Percentiles rank a stretch among this genome's conserved stretches.
phyloP scores from a whole-genome alignment of 1,140 invertebrate species.

The Scaptodrosophila lebanonensis region DNA sequence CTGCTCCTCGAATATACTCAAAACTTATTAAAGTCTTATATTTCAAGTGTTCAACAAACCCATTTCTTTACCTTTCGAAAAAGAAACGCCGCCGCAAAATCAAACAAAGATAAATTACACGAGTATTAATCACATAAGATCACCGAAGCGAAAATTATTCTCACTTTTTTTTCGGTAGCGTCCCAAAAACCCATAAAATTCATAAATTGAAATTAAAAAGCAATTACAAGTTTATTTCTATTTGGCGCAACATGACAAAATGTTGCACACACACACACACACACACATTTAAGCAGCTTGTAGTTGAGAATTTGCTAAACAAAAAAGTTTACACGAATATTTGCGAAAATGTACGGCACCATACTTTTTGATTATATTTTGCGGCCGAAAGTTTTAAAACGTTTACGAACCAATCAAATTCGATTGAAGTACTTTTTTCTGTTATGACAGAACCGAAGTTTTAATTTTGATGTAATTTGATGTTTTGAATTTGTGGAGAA shows the following conservation, averaged over 20 bases:
- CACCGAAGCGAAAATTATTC: conserved; percentile 7
- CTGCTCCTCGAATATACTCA: too few species aligned
- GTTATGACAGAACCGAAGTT: too few species aligned
- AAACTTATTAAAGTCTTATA: too few species aligned
- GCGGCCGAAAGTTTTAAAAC: conserved; percentile 4
- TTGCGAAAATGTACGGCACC: conserved; percentile 36
- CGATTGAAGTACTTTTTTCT: too few species aligned
- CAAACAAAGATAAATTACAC: too few species aligned
- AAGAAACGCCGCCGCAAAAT: too few species aligned
- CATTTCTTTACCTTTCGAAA: too few species aligned
- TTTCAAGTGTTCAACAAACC: too few species aligned
- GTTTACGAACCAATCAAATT: conserved; percentile 54
- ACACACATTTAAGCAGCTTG: conserved; percentile 23
- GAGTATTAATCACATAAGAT: too few species aligned
- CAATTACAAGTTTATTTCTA: conserved; percentile 32
- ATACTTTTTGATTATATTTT: conserved; percentile 36
- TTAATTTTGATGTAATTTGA: too few species aligned
- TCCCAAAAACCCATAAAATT: conserved; percentile 14
- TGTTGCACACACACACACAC: too few species aligned
- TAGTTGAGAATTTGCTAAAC: conserved; percentile 62
- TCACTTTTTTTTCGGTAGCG: conserved; percentile 22
- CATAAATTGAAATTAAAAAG: conserved; percentile 37
- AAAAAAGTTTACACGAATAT: conserved; percentile 50
- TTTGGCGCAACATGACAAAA: conserved; percentile 1
- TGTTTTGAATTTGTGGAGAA: too few species aligned